These are phyloP conservation scores for Eudasyphora cyanicolor DNA, from an alignment of 2,888 invertebrate genomes.

Conservation along the genomic window DNA sequence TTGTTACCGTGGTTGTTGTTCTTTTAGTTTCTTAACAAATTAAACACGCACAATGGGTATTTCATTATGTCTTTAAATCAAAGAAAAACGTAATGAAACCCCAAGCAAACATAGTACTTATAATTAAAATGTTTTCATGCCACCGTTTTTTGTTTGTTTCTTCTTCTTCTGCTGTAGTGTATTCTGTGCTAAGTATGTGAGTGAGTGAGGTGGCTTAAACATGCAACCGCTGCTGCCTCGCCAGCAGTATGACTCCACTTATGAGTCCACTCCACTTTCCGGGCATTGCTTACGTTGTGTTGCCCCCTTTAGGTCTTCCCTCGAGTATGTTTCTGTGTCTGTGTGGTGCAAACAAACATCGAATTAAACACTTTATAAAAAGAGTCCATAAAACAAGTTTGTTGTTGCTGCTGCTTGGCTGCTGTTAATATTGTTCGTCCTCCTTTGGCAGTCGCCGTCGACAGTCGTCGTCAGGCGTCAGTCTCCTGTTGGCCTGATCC, in stretches of 20 bases:
- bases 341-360: slow-evolving; percentile 23
- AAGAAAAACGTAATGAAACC: slow-evolving; percentile 1
- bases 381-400: slow-evolving; percentile 8
- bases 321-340: not conserved
- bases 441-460: not conserved
- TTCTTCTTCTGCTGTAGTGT: too few species aligned
- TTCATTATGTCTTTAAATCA: slow-evolving; percentile 27
- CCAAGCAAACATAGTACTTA: slow-evolving; percentile 62
- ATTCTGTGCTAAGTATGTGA: slow-evolving; percentile 31
- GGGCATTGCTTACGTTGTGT: too few species aligned
- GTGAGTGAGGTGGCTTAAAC: slow-evolving; percentile 23
- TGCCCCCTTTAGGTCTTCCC: not conserved
- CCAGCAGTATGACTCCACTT: slow-evolving; percentile 31
- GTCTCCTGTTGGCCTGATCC: slow-evolving; percentile 52
- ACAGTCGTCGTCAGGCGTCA: too few species aligned
- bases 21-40: slow-evolving; percentile 42
- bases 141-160: too few species aligned
- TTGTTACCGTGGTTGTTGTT: too few species aligned
- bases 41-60: slow-evolving; percentile 31
- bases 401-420: not conserved
- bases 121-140: slow-evolving; percentile 77
- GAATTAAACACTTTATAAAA: slow-evolving; percentile 47
- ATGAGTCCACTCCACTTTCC: not conserved
- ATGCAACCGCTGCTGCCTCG: slow-evolving; percentile 23
- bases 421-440: not conserved